Evolutionary conservation across 2,797 vertebrate species (phyloP).

Genomic region (Craterocephalus amniculus): DNA sequence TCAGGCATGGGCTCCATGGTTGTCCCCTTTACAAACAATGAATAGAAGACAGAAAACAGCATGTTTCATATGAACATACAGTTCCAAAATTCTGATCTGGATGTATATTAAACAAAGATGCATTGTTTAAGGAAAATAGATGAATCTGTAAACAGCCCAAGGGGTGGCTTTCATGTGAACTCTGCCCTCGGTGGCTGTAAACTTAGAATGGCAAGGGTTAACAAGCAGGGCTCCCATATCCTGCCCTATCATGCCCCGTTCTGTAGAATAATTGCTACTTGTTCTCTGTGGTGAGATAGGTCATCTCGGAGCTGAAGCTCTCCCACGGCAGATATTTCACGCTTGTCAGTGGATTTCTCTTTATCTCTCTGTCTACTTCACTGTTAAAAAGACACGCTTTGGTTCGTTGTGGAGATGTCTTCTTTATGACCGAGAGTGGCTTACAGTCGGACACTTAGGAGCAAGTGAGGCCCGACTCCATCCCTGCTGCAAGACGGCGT

Average conservation of each 20-base stretch:
- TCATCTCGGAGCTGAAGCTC: conserved; percentile 66
- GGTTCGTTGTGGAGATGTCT: conserved; percentile 55
- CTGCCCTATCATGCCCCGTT: conserved; percentile 45
- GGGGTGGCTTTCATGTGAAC: conserved; percentile 58
- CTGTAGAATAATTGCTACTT: conserved; percentile 77
- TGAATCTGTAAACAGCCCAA: conserved; percentile 52
- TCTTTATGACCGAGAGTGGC: conserved; percentile 37
- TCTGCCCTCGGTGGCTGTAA: conserved; percentile 57
- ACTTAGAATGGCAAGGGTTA: conserved; percentile 45
- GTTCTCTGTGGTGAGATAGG: conserved; percentile 77
- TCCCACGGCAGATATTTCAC: conserved; percentile 75
- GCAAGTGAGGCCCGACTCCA: conserved; percentile 35
- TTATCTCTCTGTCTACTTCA: conserved; percentile 36
- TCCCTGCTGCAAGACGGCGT: conserved; percentile 21
- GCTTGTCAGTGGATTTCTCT: conserved; percentile 66
- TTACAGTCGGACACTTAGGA: conserved; percentile 43
- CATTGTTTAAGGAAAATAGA: conserved; percentile 42
- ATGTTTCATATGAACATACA: conserved; percentile 13
- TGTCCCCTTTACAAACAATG: conserved; percentile 26
- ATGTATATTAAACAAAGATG: conserved; percentile 53
- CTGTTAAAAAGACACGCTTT: conserved; percentile 73
- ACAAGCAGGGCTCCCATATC: conserved; percentile 40
- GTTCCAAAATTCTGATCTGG: conserved; percentile 15
- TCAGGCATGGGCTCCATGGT: conserved; percentile 1
- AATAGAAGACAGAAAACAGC: conserved; percentile 41